Evolutionary conservation across 2,113 vertebrate genomes (phyloP).

Genomic region (Clarias macrocephalus): DNA sequence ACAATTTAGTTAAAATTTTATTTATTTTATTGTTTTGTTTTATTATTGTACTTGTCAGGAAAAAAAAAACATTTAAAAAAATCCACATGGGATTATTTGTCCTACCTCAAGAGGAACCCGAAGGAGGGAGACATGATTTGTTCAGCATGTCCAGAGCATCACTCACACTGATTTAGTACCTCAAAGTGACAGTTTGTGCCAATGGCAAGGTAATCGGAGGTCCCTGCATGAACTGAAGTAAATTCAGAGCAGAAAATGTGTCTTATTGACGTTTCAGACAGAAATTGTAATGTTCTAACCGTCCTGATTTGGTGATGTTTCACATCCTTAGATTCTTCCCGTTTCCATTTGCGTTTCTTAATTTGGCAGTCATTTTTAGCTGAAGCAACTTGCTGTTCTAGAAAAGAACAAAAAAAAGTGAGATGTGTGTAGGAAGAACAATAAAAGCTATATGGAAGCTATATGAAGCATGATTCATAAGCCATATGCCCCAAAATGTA

Average conservation of each 20-base stretch:
- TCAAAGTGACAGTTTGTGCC: constrained; percentile 61
- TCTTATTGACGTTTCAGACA: constrained; percentile 67
- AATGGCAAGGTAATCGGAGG: constrained; percentile 55
- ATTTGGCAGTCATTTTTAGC: background rate
- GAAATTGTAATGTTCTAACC: constrained; percentile 62
- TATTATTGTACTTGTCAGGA: no score
- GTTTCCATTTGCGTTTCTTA: background rate
- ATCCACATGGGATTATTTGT: constrained; percentile 34
- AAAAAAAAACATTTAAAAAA: background rate
- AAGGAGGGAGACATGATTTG: constrained; percentile 67
- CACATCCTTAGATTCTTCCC: background rate
- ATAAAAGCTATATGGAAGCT: background rate
- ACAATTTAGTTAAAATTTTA: background rate
- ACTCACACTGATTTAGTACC: constrained; percentile 62
- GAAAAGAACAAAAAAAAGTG: background rate
- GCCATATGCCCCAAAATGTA: background rate
- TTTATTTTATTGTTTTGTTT: background rate
- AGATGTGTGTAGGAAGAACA: background rate
- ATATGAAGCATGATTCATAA: background rate
- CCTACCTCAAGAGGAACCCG: constrained; percentile 63
- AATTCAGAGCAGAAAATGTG: constrained; percentile 64
- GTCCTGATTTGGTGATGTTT: constrained; percentile 47
- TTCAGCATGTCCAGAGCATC: constrained; percentile 59
- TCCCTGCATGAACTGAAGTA: constrained; percentile 55
- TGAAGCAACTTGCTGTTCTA: no score